Base-by-base conservation (phyloP, 2,797 vertebrate genomes). In the Triplophysa yarkandensis region DNA sequence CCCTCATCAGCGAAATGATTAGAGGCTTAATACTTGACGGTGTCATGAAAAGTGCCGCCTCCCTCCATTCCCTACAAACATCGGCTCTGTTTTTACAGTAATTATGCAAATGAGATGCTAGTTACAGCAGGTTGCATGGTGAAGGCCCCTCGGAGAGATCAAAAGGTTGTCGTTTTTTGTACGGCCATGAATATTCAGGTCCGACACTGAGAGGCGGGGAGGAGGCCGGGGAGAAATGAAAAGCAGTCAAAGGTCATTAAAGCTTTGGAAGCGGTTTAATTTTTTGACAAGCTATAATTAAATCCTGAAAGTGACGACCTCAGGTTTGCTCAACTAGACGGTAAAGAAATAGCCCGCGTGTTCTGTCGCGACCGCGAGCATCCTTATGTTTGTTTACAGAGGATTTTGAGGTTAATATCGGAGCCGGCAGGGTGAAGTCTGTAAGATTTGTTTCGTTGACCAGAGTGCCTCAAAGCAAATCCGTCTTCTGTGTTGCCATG, bases 71-170 rank as follows among this genome's bases (percentile, higher is more conserved):
- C 62, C 52, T 8, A 43, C 61, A 76, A 78, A 77, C 66, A 73
- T 74, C 62, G 60, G 57, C 39, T 63, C 70, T 74, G 61, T 66
- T 75, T 69, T 66, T 77, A 65, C 71, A 74, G 71, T 79, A 77
- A 80, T 76, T 83, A 77, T 77, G 57, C 46, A 73, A 75, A 81
- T 81, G 61, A 80, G 76, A 80, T 78, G 72, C 75, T 16, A 5
- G 65, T 67, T 63, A 64, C 68, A 74, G 74, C 55, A 58, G 71
- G 68, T 74, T 52, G 58, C 58, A 36, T 16, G 39, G 21, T 48
- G 28, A 70, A 57, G 71, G 66, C 72, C 69, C 70, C 64, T 67
- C 19, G 21, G 61, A 43, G 66, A 83, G 75, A 81, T 81, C 82
- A 81, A 78, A 81, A 76, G 69, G 61, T 66, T 48, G 14, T 25